Percentiles rank a stretch among this genome's conserved stretches.
phyloP scores from a whole-genome alignment of 2,113 vertebrate genomes.

The Nannospalax galili region DNA sequence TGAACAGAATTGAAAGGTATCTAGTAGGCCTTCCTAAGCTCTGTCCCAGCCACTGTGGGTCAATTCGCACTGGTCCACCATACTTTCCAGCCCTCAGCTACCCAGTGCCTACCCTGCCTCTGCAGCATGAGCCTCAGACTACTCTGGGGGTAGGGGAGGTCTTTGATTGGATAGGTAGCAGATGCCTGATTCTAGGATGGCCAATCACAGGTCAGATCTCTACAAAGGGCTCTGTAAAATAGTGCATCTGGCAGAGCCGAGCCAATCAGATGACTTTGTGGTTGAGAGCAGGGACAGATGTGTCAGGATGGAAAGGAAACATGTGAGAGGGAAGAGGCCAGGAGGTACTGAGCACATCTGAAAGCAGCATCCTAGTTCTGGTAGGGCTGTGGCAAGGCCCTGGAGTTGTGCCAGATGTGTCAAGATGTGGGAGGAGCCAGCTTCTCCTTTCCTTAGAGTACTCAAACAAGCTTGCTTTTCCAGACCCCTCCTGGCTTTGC shows the following conservation, averaged over 20 bases:
- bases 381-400: background rate
- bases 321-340: background rate
- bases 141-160: background rate
- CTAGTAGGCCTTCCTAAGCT: background rate
- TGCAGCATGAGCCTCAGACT: background rate
- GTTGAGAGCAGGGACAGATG: background rate
- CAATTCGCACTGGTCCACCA: no score
- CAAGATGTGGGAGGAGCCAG: background rate
- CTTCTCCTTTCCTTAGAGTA: background rate
- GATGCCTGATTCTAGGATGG: background rate
- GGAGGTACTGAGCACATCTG: background rate
- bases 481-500: background rate
- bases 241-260: background rate
- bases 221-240: background rate
- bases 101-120: background rate
- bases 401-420: background rate
- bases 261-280: background rate
- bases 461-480: background rate
- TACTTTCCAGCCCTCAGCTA: no score
- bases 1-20: background rate
- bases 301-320: background rate
- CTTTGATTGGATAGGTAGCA: background rate
- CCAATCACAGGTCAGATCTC: background rate
- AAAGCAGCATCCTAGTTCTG: background rate
- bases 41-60: background rate